A percentile compares a stretch with the other conserved stretches of the same genome.
Conservation (phyloP, 2,888 invertebrate genomes). For the Nephrotoma guestfalica region DNA sequence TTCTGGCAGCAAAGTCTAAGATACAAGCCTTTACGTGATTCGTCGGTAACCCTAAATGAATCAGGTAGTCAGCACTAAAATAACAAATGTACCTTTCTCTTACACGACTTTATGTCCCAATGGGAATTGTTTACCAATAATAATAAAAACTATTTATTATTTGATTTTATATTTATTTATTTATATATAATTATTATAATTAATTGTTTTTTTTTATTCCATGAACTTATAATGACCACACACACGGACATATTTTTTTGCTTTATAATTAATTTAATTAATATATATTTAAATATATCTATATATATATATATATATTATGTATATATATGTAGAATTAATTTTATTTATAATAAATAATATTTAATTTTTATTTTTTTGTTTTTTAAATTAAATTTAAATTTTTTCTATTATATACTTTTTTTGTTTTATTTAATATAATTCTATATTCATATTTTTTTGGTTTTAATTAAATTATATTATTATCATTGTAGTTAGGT, state of each 20-base stretch:
- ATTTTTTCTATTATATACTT: background rate
- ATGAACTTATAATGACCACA: constrained; percentile 2
- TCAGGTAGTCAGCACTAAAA: no score
- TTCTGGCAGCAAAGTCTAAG: no score
- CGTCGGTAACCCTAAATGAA: no score
- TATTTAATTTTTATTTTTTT: background rate
- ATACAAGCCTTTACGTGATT: no score
- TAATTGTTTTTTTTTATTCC: constrained; percentile 1
- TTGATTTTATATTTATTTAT: background rate
- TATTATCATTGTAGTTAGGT: background rate
- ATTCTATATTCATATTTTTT: background rate
- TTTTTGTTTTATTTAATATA: background rate
- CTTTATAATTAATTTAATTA: background rate
- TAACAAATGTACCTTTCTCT: no score
- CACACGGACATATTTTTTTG: constrained; percentile 3
- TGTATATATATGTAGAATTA: background rate
- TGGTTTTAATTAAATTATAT: background rate
- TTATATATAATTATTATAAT: background rate
- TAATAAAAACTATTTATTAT: no score
- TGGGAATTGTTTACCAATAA: no score
- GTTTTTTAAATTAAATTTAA: background rate
- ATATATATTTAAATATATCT: background rate
- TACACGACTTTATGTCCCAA: no score
- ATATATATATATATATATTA: background rate
- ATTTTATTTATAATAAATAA: background rate